Evolutionary conservation across 1,140 invertebrate species (phyloP), one percentile per base, ranked within the genome.

Genomic region (Zaprionus lachaisei): DNA sequence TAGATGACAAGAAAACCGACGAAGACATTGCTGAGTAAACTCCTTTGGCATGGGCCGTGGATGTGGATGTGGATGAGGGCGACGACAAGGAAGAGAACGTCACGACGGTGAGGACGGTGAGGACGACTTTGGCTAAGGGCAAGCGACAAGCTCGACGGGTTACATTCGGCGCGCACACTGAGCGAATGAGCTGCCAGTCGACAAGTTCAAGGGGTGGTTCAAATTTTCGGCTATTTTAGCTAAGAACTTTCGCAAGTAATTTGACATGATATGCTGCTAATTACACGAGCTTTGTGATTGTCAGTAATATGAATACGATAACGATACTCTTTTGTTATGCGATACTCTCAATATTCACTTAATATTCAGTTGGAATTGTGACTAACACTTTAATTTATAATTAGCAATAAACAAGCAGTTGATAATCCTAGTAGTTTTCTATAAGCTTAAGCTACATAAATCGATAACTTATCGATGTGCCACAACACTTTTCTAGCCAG

Each of bases 1-100:
- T 89, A 89, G 84, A 90, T 89, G 84, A 89, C 84, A 89, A 84
- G 81, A 84, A 89, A 83, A 89, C 81, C 84, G 78, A 87, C 84
- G 83, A 79, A 79, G 73, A 89, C 83, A 89, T 74, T 79, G 77
- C 83, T 58, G 68, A 71, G 66, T 54, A 62, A 77, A 66, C 24
- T 55, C 34, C 57, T 61, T 20, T 51, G 57, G 61, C 64, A 57
- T 22, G 61, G 71, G 38, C 17, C 14, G 54, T 69, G 66, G 47
- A 44, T 24, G 37, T 37, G 37, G 49, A 49, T 41, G 61, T 24
- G 38, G 51, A 14, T 41, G 61, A 41, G 20, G 47, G 24, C 44
- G 44, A 44, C 38, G 34, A 47, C 65, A 20, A 51, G n/a, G 17
- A 49, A 15, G 17, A 24, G 38, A 47, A 7, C 38, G 34, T 7